Evolutionary conservation across 2,797 vertebrate genomes (phyloP), one percentile per base, ranked within the genome.

Genomic region (Gymnoscopelus braueri): DNA sequence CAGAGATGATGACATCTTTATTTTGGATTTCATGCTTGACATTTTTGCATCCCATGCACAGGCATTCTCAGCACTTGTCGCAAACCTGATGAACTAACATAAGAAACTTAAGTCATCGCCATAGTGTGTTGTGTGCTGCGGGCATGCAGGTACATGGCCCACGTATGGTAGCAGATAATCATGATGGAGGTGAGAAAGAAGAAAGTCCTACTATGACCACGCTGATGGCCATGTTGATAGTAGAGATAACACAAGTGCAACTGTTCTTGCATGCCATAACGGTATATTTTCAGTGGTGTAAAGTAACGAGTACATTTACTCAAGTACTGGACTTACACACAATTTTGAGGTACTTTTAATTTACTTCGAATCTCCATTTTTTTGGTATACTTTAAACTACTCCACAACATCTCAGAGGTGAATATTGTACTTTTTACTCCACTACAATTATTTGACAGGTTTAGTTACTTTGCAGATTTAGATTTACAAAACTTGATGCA

Each of bases 121-220:
- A 60, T 66, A 64, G 75, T 63, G 32, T 77, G 0, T 81, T 53
- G 74, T 65, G 39, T 56, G 10, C 67, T 76, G 52, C 67, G 70
- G 78, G 86, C 71, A 83, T 91, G 86, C 83, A 79, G 90, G 87
- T 88, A 70, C 85, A 78, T 86, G 69, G 81, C 77, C 80, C 49
- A 3, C 9, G 52, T 35, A 48, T 74, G 67, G 85, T 79, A 78
- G 75, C 48, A 49, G 24, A 87, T 74, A 1, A 15, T 69, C 75
- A 65, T 84, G 83, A 88, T 10, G 66, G 72, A 82, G 71, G 78
- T 75, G 76, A 83, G 39, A 32, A 51, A 65, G 84, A 79, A 78
- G 78, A 88, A 82, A 60, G 62, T 71, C 29, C 39, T 63, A 66
- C 64, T 78, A 68, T 71, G 62, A 65, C 39, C 57, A 29, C 67